Evolutionary conservation across 2,888 invertebrate species (phyloP).

Genomic region (Dolichomitus sp.): DNA sequence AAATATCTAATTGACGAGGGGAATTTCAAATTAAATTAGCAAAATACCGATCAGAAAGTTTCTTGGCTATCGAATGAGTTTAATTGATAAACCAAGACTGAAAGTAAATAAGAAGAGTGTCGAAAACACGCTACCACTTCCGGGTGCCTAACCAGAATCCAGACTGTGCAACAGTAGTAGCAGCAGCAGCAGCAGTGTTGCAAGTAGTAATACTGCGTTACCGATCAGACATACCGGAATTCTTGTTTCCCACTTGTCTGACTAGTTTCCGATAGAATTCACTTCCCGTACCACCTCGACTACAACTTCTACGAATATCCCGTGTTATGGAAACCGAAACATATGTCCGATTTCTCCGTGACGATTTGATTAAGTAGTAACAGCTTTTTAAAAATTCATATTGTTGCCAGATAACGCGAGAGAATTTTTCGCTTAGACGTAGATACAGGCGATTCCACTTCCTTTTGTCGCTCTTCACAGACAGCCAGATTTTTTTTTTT

Average conservation of each 20-base stretch:
- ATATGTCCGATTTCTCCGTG: conserved; percentile 38
- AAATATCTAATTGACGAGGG: neutral
- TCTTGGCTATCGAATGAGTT: neutral
- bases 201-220: conserved; percentile 48
- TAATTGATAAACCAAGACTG: neutral
- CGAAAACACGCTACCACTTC: conserved; percentile 35
- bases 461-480: neutral
- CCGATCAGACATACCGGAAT: conserved; percentile 55
- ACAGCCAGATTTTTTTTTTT: conserved; percentile 4
- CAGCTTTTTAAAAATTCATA: neutral
- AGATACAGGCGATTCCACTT: neutral
- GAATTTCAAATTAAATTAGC: no score
- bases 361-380: neutral
- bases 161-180: neutral
- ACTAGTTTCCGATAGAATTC: conserved; percentile 50
- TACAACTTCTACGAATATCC: conserved; percentile 10
- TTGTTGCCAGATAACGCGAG: neutral
- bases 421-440: neutral
- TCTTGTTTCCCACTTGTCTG: conserved; percentile 25
- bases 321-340: conserved; percentile 25
- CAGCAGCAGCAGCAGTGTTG: neutral
- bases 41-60: neutral
- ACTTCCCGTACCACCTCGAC: conserved; percentile 45
- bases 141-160: conserved; percentile 39
- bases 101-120: neutral